phyloP scores from a whole-genome alignment of 2,888 invertebrate genomes.

The Eupithecia pulchellata region DNA sequence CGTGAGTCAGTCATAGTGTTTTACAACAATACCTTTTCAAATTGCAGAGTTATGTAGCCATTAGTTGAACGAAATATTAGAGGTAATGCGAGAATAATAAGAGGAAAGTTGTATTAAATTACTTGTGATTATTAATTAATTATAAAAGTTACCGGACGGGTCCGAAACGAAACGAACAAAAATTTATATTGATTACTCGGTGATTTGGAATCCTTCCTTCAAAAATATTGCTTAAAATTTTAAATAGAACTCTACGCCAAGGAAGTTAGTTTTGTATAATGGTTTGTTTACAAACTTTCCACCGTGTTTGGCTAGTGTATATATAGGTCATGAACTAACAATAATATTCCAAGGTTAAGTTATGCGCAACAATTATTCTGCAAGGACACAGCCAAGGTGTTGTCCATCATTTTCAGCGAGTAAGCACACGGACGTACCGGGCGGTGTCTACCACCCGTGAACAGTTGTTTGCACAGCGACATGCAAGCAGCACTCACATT shows the following conservation, averaged over 20 bases:
- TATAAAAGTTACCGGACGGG: not conserved
- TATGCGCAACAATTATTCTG: too few species aligned
- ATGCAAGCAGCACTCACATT: constrained; percentile 18
- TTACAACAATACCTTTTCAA: constrained; percentile 36
- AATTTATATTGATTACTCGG: too few species aligned
- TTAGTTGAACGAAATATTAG: not conserved
- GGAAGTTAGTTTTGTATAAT: too few species aligned
- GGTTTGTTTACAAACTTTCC: too few species aligned
- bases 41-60: constrained; percentile 31
- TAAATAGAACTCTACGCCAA: too few species aligned
- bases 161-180: not conserved
- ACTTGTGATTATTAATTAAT: not conserved
- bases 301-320: too few species aligned
- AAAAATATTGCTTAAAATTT: too few species aligned
- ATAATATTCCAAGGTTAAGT: not conserved
- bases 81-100: not conserved
- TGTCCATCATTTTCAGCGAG: constrained; percentile 2
- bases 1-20: constrained; percentile 33
- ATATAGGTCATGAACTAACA: not conserved
- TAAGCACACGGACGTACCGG: constrained; percentile 18
- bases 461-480: constrained; percentile 43
- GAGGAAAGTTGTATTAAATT: not conserved
- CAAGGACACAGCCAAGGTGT: not conserved
- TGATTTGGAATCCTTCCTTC: too few species aligned
- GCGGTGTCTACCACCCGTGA: constrained; percentile 48